A percentile compares a stretch with the other conserved stretches of the same genome.
Conservation (phyloP, 2,113 vertebrate species). For the Poeciliopsis retropinna region DNA sequence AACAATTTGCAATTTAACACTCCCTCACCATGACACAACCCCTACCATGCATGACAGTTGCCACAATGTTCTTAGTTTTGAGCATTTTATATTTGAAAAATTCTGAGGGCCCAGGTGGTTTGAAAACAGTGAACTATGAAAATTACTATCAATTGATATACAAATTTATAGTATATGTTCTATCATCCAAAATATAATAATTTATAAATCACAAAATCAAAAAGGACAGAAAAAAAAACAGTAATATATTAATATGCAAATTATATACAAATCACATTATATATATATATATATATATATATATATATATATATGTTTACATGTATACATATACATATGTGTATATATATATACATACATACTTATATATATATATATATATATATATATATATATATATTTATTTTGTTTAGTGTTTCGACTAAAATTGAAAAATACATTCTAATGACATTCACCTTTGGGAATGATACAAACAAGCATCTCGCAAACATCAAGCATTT, state of each 20-base stretch:
- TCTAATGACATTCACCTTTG: background rate
- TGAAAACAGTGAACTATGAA: no score
- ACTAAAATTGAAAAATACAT: background rate
- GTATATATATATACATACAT: background rate
- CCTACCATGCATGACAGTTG: background rate
- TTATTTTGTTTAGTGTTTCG: background rate
- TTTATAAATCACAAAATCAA: no score
- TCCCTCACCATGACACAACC: background rate
- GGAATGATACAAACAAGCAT: background rate
- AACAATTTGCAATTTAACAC: no score
- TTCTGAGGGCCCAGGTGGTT: no score
- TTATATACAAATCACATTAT: no score
- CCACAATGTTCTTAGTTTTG: background rate
- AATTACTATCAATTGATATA: no score
- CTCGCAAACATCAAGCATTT: constrained; percentile 2
- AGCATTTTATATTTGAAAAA: background rate
- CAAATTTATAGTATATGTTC: no score
- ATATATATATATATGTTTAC: background rate
- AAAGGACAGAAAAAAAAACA: no score
- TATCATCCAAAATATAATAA: no score
- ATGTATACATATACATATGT: background rate
- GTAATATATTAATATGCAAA: no score
- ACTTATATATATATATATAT: background rate
- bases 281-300: background rate
- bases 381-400: background rate